Evolutionary conservation across 2,797 vertebrate species (phyloP).

Genomic region (Kryptopterus vitreolus): DNA sequence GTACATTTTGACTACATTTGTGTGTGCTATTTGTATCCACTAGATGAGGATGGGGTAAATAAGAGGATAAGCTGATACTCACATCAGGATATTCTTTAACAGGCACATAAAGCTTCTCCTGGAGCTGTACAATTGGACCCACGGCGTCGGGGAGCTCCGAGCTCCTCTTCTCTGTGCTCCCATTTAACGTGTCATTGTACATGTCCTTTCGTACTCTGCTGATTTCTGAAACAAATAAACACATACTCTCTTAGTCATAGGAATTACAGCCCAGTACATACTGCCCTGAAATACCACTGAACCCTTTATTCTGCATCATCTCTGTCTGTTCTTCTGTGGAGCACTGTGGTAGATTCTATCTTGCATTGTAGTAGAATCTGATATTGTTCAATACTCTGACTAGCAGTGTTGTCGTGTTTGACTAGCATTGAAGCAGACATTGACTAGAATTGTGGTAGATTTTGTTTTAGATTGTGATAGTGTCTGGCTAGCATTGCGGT

Average conservation of each 20-base stretch:
- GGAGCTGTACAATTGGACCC: slow-evolving; percentile 95
- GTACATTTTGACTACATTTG: slow-evolving; percentile 5
- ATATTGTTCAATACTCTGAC: too few relatives aligned
- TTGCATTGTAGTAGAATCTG: neutral
- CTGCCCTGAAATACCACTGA: neutral
- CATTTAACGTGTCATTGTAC: slow-evolving; percentile 99
- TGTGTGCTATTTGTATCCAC: neutral
- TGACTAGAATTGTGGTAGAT: too few relatives aligned
- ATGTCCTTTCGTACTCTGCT: slow-evolving; percentile 99
- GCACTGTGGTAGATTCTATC: neutral
- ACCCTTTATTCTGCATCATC: neutral
- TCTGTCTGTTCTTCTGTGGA: neutral
- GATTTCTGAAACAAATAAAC: slow-evolving; percentile 81
- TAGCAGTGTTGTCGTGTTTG: neutral
- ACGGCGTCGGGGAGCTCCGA: slow-evolving; percentile 93
- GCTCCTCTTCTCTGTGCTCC: slow-evolving; percentile 92
- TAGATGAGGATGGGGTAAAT: neutral
- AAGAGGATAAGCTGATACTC: slow-evolving; percentile 70
- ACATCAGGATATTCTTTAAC: slow-evolving; percentile 99
- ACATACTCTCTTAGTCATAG: slow-evolving; percentile 17
- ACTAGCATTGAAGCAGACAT: neutral
- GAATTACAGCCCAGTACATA: neutral
- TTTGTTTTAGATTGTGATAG: neutral
- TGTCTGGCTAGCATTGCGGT: neutral
- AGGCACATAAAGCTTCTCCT: slow-evolving; percentile 99